Evolutionary conservation across 2,113 vertebrate genomes (phyloP), one percentile per base, ranked within the genome.

Genomic region (Sander vitreus): DNA sequence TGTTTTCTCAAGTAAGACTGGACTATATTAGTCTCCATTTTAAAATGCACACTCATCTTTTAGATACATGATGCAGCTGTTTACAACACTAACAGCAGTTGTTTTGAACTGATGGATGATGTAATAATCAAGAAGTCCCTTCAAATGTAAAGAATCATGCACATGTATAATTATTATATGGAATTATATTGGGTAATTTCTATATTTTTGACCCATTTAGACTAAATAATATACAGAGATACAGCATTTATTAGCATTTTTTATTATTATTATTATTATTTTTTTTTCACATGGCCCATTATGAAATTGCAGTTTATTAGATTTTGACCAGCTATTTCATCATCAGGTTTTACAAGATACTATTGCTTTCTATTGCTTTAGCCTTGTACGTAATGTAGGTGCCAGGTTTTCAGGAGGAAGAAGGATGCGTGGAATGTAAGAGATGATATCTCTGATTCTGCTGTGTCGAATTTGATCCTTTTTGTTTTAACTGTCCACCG

Each of bases 301-400:
- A 25, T 16, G n/a, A 68, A 73, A 50, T 73, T 11, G 27, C 45
- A 73, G 27, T 73, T 58, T 21, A n/a, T 59, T 27, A 21, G 12
- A 25, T 59, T 21, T 47, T 47, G 4, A 36, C n/a, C 5, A 39
- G n/a, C n/a, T 65, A 10, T 19, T 21, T 36, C 10, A 25, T 57
- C 23, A 62, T 62, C 59, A 19, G 30, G 58, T 10, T 48, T n/a
- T 9, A 63, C 8, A 47, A 47, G 39, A n/a, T 58, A 5, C 27
- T 55, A 0, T 36, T 33, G 3, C 3, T 4, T 67, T 30, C 2
- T 60, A 5, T 33, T 30, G 25, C 25, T 30, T 33, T n/a, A 6
- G 27, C 58, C 16, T 62, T 18, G 64, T 67, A 15, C 45, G n/a
- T 66, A 6, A 67, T 50, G n/a, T 67, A 67, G 43, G 18, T 10